A percentile compares a stretch with the other conserved stretches of the same genome.
Conservation (phyloP, 2,113 vertebrate genomes). For the Myodes glareolus region DNA sequence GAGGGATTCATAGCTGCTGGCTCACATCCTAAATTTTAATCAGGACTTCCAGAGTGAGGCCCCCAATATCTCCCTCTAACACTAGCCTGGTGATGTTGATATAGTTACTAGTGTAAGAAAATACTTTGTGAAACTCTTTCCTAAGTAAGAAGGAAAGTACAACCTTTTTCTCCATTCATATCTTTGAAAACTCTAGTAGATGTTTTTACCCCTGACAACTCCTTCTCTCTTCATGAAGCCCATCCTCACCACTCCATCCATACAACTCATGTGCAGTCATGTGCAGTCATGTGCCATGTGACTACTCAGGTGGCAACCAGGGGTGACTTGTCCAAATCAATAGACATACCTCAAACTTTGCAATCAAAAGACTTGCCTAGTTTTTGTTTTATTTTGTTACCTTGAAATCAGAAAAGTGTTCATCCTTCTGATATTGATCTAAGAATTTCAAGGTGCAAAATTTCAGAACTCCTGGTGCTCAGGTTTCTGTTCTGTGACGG, state of each 20-base stretch:
- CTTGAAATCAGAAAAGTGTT: not conserved
- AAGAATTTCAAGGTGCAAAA: not conserved
- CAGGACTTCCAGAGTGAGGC: not conserved
- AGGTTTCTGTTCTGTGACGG: not conserved
- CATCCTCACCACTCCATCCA: not conserved
- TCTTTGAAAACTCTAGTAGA: not conserved
- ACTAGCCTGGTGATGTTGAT: not conserved
- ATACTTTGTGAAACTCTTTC: not conserved
- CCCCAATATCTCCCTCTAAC: not conserved
- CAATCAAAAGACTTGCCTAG: not conserved
- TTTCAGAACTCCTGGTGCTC: not conserved
- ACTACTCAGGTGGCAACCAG: accelerated
- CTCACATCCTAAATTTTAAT: not conserved
- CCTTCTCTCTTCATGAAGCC: not conserved
- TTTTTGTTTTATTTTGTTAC: not conserved
- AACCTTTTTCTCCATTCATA: not conserved
- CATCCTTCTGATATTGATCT: not conserved
- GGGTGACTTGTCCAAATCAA: not conserved
- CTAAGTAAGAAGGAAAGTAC: not conserved
- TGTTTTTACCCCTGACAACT: accelerated
- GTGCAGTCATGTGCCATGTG: accelerated
- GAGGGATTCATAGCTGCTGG: not conserved
- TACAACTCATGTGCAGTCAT: accelerated
- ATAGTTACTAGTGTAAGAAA: too few species aligned
- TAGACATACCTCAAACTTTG: not conserved